Conservation (phyloP, 2,797 vertebrate genomes). For the Catostomus latipinnis region DNA sequence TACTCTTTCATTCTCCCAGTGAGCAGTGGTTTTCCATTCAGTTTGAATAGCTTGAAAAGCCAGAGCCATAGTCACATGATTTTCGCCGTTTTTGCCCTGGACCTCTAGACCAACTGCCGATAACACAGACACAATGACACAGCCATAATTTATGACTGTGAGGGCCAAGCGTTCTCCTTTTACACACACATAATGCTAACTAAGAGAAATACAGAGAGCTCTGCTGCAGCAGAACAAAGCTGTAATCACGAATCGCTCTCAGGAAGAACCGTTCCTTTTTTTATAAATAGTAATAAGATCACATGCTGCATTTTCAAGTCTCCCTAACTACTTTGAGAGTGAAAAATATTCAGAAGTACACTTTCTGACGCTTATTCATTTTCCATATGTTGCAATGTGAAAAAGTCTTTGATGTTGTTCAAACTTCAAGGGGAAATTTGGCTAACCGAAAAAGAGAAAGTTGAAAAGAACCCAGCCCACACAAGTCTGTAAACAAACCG, state of each 20-base stretch:
- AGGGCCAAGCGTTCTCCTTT: slow-evolving; percentile 25
- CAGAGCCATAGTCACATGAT: neutral
- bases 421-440: slow-evolving; percentile 5
- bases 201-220: slow-evolving; percentile 8
- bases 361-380: slow-evolving; percentile 1
- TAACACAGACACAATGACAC: slow-evolving; percentile 28
- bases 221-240: neutral
- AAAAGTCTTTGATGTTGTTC: slow-evolving; percentile 3
- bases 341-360: neutral
- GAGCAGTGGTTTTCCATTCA: slow-evolving; percentile 4
- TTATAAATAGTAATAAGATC: neutral
- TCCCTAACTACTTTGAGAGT: neutral
- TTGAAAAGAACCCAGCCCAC: slow-evolving; percentile 13
- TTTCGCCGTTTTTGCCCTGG: neutral
- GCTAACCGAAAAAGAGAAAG: slow-evolving; percentile 11
- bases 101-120: slow-evolving; percentile 14
- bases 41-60: slow-evolving; percentile 36
- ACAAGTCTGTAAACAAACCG: neutral
- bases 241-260: no score
- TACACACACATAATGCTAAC: slow-evolving; percentile 28
- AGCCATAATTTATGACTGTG: slow-evolving; percentile 19
- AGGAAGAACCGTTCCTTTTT: no score
- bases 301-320: slow-evolving; percentile 9
- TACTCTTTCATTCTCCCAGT: no score
- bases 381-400: slow-evolving; percentile 15